Conservation (phyloP, 2,113 vertebrate species). For the Lagopus muta region DNA sequence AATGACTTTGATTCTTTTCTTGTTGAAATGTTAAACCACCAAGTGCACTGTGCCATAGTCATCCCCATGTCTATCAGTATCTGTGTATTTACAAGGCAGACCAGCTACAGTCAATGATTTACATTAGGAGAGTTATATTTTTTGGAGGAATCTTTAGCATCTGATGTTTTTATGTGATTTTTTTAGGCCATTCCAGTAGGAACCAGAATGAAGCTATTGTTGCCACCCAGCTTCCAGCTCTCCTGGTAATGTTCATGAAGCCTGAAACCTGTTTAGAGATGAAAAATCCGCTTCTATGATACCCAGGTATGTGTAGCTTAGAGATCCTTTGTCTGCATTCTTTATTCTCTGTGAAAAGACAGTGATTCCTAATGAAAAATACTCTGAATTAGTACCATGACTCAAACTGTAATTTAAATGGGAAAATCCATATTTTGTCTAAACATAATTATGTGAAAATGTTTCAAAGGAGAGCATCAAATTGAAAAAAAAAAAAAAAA, state of each 20-base stretch:
- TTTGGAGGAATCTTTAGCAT: background rate
- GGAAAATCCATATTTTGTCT: background rate
- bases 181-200: background rate
- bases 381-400: background rate
- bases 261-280: background rate
- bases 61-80: background rate
- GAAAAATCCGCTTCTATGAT: background rate
- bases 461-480: background rate
- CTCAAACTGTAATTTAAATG: background rate
- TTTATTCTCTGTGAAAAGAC: background rate
- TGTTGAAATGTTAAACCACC: too few species aligned
- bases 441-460: background rate
- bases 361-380: background rate
- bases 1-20: slow-evolving; percentile 1
- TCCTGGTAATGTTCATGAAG: background rate
- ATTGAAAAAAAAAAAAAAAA: background rate
- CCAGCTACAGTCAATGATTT: background rate
- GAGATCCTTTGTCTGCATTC: background rate
- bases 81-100: background rate
- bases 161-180: background rate
- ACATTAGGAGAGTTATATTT: background rate
- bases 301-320: background rate
- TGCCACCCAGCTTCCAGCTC: background rate
- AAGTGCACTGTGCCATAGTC: too few species aligned
- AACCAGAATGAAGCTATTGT: background rate